These are phyloP conservation scores for Henricia sp. DNA, from an alignment of 53 echinoderm and acorn worm species.

Conservation along the genomic window DNA sequence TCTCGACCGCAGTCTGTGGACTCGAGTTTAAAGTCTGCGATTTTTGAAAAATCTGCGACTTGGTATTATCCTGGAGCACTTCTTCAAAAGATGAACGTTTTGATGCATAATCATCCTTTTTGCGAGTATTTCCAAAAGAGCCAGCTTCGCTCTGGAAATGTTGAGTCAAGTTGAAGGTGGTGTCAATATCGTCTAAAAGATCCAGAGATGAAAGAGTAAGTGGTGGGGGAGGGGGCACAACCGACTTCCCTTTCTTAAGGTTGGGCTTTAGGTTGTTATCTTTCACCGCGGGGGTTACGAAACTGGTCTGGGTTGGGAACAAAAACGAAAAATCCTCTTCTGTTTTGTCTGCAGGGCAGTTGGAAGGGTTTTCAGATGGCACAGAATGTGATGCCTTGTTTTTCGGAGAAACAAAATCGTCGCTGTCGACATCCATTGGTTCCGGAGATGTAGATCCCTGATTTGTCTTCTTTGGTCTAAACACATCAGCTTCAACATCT, in stretches of 20 bases:
- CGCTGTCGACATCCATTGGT: constrained; percentile 66
- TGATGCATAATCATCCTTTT: neutral
- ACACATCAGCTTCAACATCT: constrained; percentile 52
- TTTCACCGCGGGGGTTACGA: neutral
- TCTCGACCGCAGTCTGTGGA: no score
- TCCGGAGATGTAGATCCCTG: constrained; percentile 23
- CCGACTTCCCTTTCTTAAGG: neutral
- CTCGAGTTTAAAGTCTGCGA: neutral
- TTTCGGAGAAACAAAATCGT: constrained; percentile 1
- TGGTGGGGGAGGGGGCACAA: constrained; percentile 84
- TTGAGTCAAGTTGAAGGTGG: constrained; percentile 30
- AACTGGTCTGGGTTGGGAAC: constrained; percentile 58
- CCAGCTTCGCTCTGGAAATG: constrained; percentile 16
- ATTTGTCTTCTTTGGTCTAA: neutral
- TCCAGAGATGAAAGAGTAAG: constrained; percentile 87
- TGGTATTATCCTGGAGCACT: neutral
- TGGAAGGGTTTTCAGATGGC: neutral
- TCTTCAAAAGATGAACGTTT: neutral
- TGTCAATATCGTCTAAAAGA: constrained; percentile 79
- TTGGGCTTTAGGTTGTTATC: neutral
- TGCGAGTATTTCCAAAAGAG: no score
- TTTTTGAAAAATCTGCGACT: neutral
- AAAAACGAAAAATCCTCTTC: constrained; percentile 55
- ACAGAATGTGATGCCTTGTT: neutral
- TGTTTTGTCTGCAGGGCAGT: neutral